Evolutionary conservation across 2,888 invertebrate genomes (phyloP), one percentile per base, ranked within the genome.

Genomic region (Salpingus planirostris): DNA sequence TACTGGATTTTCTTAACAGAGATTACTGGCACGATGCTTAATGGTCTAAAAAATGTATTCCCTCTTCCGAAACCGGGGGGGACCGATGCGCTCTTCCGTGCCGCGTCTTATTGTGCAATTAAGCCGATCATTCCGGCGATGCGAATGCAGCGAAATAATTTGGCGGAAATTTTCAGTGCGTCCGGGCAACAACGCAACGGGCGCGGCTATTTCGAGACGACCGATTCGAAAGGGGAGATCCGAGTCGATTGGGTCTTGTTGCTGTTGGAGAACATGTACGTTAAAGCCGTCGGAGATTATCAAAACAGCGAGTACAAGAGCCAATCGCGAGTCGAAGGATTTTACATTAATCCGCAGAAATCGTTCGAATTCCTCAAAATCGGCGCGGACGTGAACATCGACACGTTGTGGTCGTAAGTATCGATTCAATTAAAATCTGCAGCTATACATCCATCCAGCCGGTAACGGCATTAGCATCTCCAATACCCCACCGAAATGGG

Each of bases 361-460:
- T 60, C 56, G 7, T 73, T 69, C 38, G 60, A 67, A 11, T 60
- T 67, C 29, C 27, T 78, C 2, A 57, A 67, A 21, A 41, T 67
- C 1, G 76, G 76, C 0, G 70, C 71, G 3, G 69, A 73, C 33
- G 52, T 77, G 2, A 67, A 71, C 42, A 62, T 78, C 3, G 72
- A 78, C 47, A 65, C 63, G 28, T 43, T 64, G 11, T 79, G 78
- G 78, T 68, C 65, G 57, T 64, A 57, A 44, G 62, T 55, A 33
- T 34, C 27, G 11, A 24, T 34, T 27, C n/a, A n/a, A n/a, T n/a
- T n/a, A n/a, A n/a, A n/a, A n/a, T n/a, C n/a, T n/a, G n/a, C n/a
- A n/a, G n/a, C n/a, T n/a, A n/a, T n/a, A n/a, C n/a, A n/a, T n/a
- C n/a, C n/a, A n/a, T n/a, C n/a, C n/a, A n/a, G n/a, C n/a, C n/a